Evolutionary conservation across 1,140 invertebrate species (phyloP).

Genomic region (Macrosteles quadrilineatus): DNA sequence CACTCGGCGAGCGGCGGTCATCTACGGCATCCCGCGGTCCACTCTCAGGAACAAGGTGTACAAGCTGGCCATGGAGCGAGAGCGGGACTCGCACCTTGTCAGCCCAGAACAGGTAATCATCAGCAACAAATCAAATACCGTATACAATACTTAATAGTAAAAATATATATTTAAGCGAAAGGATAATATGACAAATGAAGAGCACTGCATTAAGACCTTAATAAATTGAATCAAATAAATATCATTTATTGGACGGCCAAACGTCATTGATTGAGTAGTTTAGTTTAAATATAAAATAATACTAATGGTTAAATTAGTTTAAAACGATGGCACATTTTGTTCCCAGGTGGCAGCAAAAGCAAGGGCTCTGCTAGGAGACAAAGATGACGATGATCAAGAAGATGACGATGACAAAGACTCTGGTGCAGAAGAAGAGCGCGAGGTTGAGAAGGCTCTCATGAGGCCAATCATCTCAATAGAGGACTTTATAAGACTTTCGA

Average conservation of each 20-base stretch:
- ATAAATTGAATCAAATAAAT: too few species aligned
- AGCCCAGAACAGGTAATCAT: slow-evolving; percentile 30
- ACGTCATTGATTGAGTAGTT: too few species aligned
- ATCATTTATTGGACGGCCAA: too few species aligned
- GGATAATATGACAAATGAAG: too few species aligned
- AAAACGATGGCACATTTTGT: too few species aligned
- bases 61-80: slow-evolving; percentile 75
- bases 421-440: slow-evolving; percentile 65
- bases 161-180: too few species aligned
- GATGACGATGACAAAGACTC: slow-evolving; percentile 63
- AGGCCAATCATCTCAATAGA: slow-evolving; percentile 60
- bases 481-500: slow-evolving; percentile 61
- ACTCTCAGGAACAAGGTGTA: slow-evolving; percentile 94
- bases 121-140: too few species aligned
- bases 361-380: background rate
- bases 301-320: too few species aligned
- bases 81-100: slow-evolving; percentile 60
- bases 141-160: too few species aligned
- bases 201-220: too few species aligned
- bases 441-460: slow-evolving; percentile 61
- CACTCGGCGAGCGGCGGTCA: slow-evolving; percentile 86
- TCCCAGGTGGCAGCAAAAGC: slow-evolving; percentile 16
- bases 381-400: slow-evolving; percentile 42
- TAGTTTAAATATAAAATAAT: too few species aligned
- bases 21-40: slow-evolving; percentile 94